A percentile compares a stretch with the other conserved stretches of the same genome.
phyloP scores from a whole-genome alignment of 1,140 invertebrate genomes.

The Marisa cornuarietis region DNA sequence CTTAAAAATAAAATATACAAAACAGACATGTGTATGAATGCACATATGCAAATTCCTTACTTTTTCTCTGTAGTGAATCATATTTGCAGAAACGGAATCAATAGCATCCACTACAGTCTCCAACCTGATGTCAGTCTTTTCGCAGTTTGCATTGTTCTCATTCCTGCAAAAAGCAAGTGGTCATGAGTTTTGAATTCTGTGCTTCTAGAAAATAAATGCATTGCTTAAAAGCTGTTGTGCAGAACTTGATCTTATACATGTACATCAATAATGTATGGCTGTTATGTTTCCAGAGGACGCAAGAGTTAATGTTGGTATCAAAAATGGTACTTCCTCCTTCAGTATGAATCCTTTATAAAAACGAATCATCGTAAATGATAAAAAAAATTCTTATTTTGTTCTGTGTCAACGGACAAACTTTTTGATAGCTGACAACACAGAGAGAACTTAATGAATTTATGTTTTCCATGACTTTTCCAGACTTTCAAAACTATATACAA shows the following conservation, averaged over 20 bases:
- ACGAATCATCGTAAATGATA: no score
- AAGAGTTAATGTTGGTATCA: not conserved
- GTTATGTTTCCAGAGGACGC: not conserved
- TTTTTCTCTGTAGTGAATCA: conserved; percentile 50
- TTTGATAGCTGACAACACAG: no score
- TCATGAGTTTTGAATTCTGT: not conserved
- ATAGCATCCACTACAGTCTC: conserved; percentile 46
- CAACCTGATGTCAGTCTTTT: conserved; percentile 38
- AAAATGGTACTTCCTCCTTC: no score
- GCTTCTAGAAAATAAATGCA: not conserved
- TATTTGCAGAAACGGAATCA: conserved; percentile 49
- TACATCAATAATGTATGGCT: not conserved
- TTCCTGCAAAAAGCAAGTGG: not conserved
- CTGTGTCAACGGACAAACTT: no score
- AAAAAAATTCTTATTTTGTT: no score
- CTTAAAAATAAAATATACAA: not conserved
- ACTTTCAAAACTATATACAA: no score
- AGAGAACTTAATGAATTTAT: no score
- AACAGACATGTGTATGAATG: not conserved
- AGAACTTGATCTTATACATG: not conserved
- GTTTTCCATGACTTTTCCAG: no score
- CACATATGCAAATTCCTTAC: conserved; percentile 26
- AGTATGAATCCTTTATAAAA: no score
- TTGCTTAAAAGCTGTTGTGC: not conserved
- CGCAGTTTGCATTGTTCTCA: not conserved